phyloP scores from a whole-genome alignment of 2,888 invertebrate species.

The Cryptocheilus praepositus region DNA sequence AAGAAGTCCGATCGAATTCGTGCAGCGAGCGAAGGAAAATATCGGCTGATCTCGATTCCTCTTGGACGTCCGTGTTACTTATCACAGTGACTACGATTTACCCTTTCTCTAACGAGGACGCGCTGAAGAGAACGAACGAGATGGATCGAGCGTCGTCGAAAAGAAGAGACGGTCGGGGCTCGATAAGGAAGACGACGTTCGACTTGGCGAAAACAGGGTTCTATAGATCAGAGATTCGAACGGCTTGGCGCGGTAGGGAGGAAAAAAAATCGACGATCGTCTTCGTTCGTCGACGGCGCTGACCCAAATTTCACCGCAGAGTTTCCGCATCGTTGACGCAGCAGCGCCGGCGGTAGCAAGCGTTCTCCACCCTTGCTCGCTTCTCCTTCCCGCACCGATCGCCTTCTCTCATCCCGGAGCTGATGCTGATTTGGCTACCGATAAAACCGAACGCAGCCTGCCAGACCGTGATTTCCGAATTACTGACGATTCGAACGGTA shows the following conservation, averaged over 20 bases:
- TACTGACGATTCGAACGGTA: no score
- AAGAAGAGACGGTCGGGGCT: background rate
- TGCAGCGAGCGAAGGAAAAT: background rate
- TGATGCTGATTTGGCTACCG: slow-evolving; percentile 38
- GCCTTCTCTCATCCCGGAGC: slow-evolving; percentile 20
- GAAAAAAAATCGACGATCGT: slow-evolving; percentile 53
- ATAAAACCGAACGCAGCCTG: slow-evolving; percentile 44
- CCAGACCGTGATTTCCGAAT: slow-evolving; percentile 39
- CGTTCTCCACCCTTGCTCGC: slow-evolving; percentile 8
- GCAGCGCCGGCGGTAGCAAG: slow-evolving; percentile 31
- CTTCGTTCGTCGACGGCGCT: slow-evolving; percentile 43
- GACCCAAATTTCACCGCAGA: slow-evolving; percentile 55
- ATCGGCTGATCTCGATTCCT: slow-evolving; percentile 6
- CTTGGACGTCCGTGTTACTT: background rate
- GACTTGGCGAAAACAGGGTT: slow-evolving; percentile 49
- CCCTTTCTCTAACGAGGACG: no score
- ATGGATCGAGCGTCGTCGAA: background rate
- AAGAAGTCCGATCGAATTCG: background rate
- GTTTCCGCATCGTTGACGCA: slow-evolving; percentile 57
- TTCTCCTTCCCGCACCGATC: slow-evolving; percentile 13
- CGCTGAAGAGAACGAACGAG: background rate
- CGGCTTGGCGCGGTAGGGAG: slow-evolving; percentile 25
- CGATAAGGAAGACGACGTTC: slow-evolving; percentile 29
- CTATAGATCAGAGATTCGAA: slow-evolving; percentile 37
- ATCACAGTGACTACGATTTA: background rate